Conservation (phyloP, 1,140 invertebrate genomes). For the Oryzaephilus surinamensis region DNA sequence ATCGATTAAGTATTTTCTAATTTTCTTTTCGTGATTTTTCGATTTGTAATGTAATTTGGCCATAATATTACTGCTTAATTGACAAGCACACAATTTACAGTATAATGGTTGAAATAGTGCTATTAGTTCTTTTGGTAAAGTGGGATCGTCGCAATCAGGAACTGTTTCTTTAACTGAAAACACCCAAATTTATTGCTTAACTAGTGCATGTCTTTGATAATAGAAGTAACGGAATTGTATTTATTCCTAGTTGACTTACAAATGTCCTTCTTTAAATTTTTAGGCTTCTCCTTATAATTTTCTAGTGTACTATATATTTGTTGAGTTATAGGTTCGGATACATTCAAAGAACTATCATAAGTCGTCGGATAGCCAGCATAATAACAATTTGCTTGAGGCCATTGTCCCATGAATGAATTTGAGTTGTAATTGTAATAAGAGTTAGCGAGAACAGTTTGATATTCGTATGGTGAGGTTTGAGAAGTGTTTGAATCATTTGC, state of each 20-base stretch:
- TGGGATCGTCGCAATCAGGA: slow-evolving; percentile 20
- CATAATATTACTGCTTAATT: slow-evolving; percentile 34
- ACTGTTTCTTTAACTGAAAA: slow-evolving; percentile 9
- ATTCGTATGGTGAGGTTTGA: no score
- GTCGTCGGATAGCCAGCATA: no score
- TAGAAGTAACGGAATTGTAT: not conserved
- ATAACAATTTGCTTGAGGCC: no score
- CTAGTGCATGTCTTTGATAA: no score
- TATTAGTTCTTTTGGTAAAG: slow-evolving; percentile 36
- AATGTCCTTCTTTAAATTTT: slow-evolving; percentile 16
- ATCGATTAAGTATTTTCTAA: slow-evolving; percentile 34
- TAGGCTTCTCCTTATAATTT: slow-evolving; percentile 21
- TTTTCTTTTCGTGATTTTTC: slow-evolving; percentile 38
- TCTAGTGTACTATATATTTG: no score
- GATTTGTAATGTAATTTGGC: slow-evolving; percentile 40
- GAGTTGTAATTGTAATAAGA: no score
- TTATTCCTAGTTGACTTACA: slow-evolving; percentile 18
- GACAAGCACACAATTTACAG: slow-evolving; percentile 36
- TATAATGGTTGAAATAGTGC: slow-evolving; percentile 34
- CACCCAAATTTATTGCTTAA: not conserved
- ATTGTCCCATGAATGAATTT: no score
- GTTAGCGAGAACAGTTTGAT: no score
- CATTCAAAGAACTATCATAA: no score
- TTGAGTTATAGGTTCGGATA: no score
- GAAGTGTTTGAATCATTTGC: no score